Evolutionary conservation across 2,113 vertebrate species (phyloP).

Genomic region (Actinemys pallida): DNA sequence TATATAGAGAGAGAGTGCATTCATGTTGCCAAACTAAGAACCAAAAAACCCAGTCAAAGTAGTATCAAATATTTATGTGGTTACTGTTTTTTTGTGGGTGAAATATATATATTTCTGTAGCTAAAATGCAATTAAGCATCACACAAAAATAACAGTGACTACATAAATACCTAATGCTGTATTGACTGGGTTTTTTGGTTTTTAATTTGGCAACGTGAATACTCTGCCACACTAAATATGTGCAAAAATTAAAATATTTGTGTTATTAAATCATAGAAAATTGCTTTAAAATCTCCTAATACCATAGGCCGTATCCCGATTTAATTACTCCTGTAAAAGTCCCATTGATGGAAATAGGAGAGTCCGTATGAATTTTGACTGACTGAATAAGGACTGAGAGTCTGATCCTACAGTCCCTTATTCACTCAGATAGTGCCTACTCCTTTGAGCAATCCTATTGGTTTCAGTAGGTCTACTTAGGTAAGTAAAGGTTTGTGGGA

Average conservation of each 20-base stretch:
- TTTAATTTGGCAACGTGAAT: background rate
- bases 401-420: background rate
- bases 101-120: background rate
- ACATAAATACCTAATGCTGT: background rate
- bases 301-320: background rate
- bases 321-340: background rate
- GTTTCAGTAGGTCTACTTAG: background rate
- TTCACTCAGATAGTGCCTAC: background rate
- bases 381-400: background rate
- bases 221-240: accelerated
- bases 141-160: background rate
- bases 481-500: background rate
- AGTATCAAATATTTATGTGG: accelerated
- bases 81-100: background rate
- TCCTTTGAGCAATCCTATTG: accelerated
- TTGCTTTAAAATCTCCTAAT: background rate
- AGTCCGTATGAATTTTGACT: background rate
- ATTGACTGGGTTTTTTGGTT: background rate
- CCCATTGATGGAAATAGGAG: background rate
- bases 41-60: background rate
- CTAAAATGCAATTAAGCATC: background rate
- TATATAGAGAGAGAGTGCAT: background rate
- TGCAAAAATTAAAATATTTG: background rate
- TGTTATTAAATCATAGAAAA: background rate
- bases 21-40: background rate